Percentiles rank a stretch among this genome's conserved stretches.
Evolutionary conservation across 2,797 vertebrate species (phyloP).

Genomic region (Falco naumanni): DNA sequence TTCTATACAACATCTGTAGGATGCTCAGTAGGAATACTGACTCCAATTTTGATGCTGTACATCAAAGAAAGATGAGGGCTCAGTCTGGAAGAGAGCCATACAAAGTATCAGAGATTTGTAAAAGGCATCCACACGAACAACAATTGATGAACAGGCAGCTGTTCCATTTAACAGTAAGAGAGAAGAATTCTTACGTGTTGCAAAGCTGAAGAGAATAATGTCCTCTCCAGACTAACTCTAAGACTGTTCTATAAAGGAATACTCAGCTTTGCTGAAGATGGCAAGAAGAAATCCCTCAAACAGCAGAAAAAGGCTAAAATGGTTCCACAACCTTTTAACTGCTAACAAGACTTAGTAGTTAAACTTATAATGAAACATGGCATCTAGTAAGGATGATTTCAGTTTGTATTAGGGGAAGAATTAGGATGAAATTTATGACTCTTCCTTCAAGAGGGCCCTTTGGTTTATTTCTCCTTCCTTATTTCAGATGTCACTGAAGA

Average conservation of each 20-base stretch:
- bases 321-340: background rate
- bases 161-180: background rate
- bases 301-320: background rate
- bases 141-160: fast-evolving
- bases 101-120: background rate
- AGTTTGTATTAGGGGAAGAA: background rate
- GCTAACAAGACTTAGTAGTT: background rate
- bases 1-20: background rate
- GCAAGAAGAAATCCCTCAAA: background rate
- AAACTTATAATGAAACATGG: background rate
- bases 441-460: background rate
- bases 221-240: background rate
- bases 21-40: background rate
- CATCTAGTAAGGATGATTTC: background rate
- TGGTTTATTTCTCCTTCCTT: background rate
- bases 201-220: background rate
- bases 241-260: background rate
- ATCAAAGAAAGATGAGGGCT: background rate
- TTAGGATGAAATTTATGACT: background rate
- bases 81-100: background rate
- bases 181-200: background rate
- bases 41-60: background rate
- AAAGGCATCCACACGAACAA: fast-evolving
- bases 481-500: background rate
- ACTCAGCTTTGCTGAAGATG: background rate